These are phyloP conservation scores for Coleophora deauratella DNA, from an alignment of 2,888 invertebrate species.

Conservation along the genomic window DNA sequence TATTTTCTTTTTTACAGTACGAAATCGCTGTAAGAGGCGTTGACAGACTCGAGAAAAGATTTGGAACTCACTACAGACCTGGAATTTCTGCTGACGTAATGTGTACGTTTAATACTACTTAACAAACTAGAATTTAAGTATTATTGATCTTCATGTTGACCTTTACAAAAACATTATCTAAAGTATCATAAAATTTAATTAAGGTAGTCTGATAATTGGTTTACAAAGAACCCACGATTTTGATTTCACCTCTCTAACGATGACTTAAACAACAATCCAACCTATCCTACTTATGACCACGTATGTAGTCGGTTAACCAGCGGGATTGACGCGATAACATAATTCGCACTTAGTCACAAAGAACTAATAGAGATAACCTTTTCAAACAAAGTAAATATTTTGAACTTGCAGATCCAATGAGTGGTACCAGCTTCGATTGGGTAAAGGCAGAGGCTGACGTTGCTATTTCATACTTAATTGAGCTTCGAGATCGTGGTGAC, in stretches of 20 bases:
- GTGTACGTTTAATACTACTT: slow-evolving; percentile 40
- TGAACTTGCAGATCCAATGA: slow-evolving; percentile 54
- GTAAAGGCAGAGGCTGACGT: slow-evolving; percentile 66
- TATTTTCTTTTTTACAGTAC: slow-evolving; percentile 42
- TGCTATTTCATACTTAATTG: slow-evolving; percentile 73
- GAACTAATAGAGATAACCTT: too few species aligned
- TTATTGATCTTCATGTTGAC: background rate
- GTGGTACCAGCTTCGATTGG: slow-evolving; percentile 74
- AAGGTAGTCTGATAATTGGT: background rate
- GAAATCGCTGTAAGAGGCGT: slow-evolving; percentile 48
- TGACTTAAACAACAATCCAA: background rate
- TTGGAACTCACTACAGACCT: slow-evolving; percentile 43
- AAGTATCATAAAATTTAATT: background rate
- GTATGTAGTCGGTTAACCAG: too few species aligned
- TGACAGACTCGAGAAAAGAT: slow-evolving; percentile 31
- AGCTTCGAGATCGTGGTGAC: slow-evolving; percentile 72
- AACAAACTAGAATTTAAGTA: background rate
- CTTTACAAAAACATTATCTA: background rate
- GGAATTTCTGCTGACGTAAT: slow-evolving; percentile 54
- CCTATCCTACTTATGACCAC: background rate
- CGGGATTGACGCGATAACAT: too few species aligned
- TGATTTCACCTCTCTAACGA: background rate
- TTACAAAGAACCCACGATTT: background rate
- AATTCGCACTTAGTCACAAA: too few species aligned
- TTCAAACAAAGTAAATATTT: background rate